Conservation (phyloP, 1,140 invertebrate species). For the Formica exsecta region DNA sequence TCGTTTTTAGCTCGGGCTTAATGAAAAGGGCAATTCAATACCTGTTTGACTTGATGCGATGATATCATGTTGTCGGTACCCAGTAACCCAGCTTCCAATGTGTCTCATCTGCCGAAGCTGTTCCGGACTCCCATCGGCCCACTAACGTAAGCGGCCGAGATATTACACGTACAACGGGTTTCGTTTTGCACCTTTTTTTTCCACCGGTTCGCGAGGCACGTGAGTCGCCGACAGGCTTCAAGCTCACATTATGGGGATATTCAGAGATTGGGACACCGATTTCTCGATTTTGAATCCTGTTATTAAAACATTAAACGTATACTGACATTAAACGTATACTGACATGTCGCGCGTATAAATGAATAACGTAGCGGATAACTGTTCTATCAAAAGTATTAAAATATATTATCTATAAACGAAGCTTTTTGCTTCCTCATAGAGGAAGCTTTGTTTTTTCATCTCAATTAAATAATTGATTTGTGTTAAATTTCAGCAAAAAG, state of each 20-base stretch:
- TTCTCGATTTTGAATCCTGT: not conserved
- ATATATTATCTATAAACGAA: not conserved
- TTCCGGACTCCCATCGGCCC: constrained; percentile 59
- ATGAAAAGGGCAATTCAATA: not conserved
- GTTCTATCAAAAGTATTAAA: not conserved
- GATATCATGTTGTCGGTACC: not conserved
- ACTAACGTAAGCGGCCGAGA: constrained; percentile 71
- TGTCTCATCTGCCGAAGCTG: constrained; percentile 48
- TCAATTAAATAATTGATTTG: not conserved
- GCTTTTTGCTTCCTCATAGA: no score
- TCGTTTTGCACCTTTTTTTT: constrained; percentile 56
- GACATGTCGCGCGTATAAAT: not conserved
- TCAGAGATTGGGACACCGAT: not conserved
- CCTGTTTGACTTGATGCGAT: not conserved
- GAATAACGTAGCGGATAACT: not conserved
- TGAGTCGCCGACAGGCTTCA: not conserved
- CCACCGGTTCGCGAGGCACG: not conserved
- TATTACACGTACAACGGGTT: constrained; percentile 76
- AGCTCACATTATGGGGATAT: not conserved
- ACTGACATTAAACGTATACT: not conserved
- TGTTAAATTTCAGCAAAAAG: not conserved
- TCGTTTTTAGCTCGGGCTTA: not conserved
- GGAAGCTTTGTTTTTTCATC: not conserved
- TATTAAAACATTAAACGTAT: not conserved
- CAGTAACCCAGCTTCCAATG: constrained; percentile 72